Percentiles rank a stretch among this genome's conserved stretches.
Evolutionary conservation across 1,140 invertebrate genomes (phyloP).

Genomic region (Drosophila hydei): DNA sequence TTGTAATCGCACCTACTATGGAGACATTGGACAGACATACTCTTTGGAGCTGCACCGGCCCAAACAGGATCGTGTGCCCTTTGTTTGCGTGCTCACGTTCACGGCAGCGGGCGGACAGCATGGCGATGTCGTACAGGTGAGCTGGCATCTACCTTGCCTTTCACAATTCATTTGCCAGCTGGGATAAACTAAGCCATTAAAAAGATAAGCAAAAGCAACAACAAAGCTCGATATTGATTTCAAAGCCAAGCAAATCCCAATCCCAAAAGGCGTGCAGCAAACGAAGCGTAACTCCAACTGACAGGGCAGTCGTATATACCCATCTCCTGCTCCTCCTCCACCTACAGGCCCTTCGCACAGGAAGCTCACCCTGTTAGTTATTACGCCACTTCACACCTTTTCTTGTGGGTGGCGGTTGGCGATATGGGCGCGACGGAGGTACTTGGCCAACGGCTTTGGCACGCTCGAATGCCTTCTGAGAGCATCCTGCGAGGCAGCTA

Average conservation of each 20-base stretch:
- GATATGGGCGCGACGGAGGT: background rate
- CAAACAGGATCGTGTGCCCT: constrained; percentile 92
- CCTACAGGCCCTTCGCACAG: constrained; percentile 2
- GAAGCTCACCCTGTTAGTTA: constrained; percentile 71
- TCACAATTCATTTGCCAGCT: constrained; percentile 76
- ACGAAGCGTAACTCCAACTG: constrained; percentile 60
- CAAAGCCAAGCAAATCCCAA: constrained; percentile 70
- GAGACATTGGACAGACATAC: constrained; percentile 92
- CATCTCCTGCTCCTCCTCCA: background rate
- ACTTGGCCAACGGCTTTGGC: constrained; percentile 63
- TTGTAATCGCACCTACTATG: constrained; percentile 94
- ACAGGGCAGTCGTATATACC: constrained; percentile 25
- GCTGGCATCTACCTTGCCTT: constrained; percentile 18
- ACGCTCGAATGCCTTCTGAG: constrained; percentile 70
- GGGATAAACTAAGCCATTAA: constrained; percentile 77
- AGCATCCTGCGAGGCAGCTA: constrained; percentile 44
- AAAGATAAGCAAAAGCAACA: constrained; percentile 62
- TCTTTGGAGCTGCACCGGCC: constrained; percentile 92
- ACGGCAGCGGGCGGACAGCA: constrained; percentile 92
- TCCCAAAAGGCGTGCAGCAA: constrained; percentile 41
- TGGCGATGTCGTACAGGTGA: constrained; percentile 93
- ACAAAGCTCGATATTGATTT: constrained; percentile 69
- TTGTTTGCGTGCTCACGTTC: constrained; percentile 93
- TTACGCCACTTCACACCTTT: constrained; percentile 77
- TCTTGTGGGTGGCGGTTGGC: constrained; percentile 17